phyloP scores from a whole-genome alignment of 2,113 vertebrate genomes.

The Pantherophis guttatus region DNA sequence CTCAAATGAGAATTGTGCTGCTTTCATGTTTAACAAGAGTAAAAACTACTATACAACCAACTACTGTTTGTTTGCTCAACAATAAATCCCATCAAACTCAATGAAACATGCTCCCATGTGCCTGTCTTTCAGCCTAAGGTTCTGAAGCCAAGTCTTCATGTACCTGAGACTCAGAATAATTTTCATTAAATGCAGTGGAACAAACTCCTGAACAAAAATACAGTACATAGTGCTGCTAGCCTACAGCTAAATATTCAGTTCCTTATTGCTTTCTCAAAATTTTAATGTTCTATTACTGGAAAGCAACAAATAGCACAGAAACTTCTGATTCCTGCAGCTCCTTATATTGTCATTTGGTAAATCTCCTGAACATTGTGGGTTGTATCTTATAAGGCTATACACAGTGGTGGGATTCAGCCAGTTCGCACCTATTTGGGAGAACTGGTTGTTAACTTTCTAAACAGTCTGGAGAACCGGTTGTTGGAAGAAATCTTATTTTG shows the following conservation, averaged over 20 bases:
- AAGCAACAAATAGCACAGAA: not conserved
- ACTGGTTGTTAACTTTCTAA: too few relatives aligned
- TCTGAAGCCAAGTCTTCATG: not conserved
- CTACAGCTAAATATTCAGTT: not conserved
- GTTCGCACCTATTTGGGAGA: too few relatives aligned
- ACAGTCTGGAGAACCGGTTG: too few relatives aligned
- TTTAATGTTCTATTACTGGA: not conserved
- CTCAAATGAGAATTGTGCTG: not conserved
- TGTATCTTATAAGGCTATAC: not conserved
- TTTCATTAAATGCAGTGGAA: not conserved
- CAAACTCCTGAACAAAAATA: not conserved
- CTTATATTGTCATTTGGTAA: not conserved
- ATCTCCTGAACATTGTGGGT: not conserved
- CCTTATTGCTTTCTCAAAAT: not conserved
- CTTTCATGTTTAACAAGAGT: not conserved
- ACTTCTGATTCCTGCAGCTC: not conserved
- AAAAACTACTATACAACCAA: not conserved
- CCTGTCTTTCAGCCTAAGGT: not conserved
- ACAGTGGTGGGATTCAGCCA: too few relatives aligned
- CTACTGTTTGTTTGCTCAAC: not conserved
- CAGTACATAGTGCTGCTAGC: not conserved
- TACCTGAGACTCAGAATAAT: not conserved
- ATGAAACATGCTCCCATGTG: not conserved
- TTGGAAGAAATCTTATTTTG: too few relatives aligned
- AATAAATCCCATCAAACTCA: not conserved